phyloP scores from a whole-genome alignment of 1,140 invertebrate genomes.

The Drosophila seguyi region DNA sequence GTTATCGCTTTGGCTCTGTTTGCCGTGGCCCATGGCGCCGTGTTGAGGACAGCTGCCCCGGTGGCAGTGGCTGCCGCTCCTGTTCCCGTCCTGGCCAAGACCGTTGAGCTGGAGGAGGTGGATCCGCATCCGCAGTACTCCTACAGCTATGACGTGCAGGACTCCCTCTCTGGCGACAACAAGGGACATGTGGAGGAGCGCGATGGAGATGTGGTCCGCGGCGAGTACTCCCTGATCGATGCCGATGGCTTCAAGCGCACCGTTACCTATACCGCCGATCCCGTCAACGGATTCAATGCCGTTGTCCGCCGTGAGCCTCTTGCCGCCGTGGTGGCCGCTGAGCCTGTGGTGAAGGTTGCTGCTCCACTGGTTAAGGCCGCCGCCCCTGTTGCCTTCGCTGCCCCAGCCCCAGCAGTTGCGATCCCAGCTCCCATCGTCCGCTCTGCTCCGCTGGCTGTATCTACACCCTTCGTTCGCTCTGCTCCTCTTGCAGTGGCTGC shows the following conservation, averaged over 20 bases:
- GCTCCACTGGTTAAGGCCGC: slow-evolving; percentile 53
- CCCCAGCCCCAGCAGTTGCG: slow-evolving; percentile 43
- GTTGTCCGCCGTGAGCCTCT: slow-evolving; percentile 84
- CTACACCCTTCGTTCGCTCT: slow-evolving; percentile 51
- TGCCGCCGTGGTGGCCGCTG: slow-evolving; percentile 56
- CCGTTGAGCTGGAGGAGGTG: slow-evolving; percentile 70
- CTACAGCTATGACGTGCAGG: slow-evolving; percentile 86
- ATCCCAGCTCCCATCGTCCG: slow-evolving; percentile 66
- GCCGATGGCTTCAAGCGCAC: slow-evolving; percentile 78
- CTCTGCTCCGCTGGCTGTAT: slow-evolving; percentile 61
- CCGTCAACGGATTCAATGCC: slow-evolving; percentile 82
- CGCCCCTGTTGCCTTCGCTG: slow-evolving; percentile 68
- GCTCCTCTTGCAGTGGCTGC: slow-evolving; percentile 48
- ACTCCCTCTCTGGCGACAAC: slow-evolving; percentile 86
- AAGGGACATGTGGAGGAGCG: slow-evolving; percentile 87
- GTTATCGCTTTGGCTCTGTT: slow-evolving; percentile 64
- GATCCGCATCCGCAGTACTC: slow-evolving; percentile 86
- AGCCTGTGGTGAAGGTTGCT: slow-evolving; percentile 63
- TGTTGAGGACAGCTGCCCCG: slow-evolving; percentile 61
- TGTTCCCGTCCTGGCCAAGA: slow-evolving; percentile 66
- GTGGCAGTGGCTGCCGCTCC: slow-evolving; percentile 60
- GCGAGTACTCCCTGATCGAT: slow-evolving; percentile 76
- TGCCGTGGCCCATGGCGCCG: slow-evolving; percentile 62
- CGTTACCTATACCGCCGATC: slow-evolving; percentile 84
- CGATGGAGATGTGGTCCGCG: slow-evolving; percentile 86